Evolutionary conservation across 1,140 invertebrate species (phyloP).

Genomic region (Saccostrea glomerata): DNA sequence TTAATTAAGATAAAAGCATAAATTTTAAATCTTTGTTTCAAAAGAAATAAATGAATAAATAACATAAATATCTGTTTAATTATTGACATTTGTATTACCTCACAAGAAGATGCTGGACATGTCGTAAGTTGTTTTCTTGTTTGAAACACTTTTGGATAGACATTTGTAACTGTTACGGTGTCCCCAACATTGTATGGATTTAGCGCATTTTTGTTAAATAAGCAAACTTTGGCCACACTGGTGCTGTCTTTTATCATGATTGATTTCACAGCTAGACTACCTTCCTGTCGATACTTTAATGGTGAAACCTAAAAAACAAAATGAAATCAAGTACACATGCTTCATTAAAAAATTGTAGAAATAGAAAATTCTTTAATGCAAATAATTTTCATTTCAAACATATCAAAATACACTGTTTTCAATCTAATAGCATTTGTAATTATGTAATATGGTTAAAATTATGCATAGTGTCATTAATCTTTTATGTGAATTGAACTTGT

Average conservation of each 20-base stretch:
- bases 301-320: constrained; percentile 7
- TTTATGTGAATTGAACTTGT: too few species aligned
- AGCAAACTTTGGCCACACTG: constrained; percentile 14
- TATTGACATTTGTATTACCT: neutral
- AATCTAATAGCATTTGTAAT: neutral
- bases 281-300: constrained; percentile 1
- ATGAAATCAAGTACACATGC: neutral
- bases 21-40: neutral
- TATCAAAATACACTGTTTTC: constrained; percentile 3
- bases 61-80: constrained; percentile 11
- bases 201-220: neutral
- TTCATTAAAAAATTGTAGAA: neutral
- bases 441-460: neutral
- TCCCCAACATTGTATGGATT: neutral
- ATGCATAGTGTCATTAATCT: neutral
- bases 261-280: constrained; percentile 11
- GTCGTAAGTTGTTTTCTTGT: neutral
- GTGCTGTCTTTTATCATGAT: constrained; percentile 2
- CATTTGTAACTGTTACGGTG: neutral
- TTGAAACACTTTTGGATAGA: constrained; percentile 7
- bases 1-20: neutral
- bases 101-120: neutral
- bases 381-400: neutral
- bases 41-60: neutral
- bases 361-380: neutral